phyloP scores from a whole-genome alignment of 2,797 vertebrate species.

The Crenichthys baileyi region DNA sequence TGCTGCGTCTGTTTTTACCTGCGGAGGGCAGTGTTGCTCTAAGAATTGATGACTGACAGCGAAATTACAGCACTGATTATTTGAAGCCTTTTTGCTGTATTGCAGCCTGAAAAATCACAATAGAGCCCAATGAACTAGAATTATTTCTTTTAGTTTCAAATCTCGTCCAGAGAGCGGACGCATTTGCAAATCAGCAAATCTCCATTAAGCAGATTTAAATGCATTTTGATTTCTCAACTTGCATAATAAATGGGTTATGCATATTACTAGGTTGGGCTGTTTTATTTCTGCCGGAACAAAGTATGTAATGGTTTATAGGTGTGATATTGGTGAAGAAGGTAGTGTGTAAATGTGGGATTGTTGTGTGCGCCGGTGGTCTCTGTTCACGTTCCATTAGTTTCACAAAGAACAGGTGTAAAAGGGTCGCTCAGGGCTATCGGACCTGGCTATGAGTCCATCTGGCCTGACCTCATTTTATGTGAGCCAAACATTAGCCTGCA shows the following conservation, averaged over 20 bases:
- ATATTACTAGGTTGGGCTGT: background rate
- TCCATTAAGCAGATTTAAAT: background rate
- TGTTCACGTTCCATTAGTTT: conserved; percentile 66
- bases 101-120: conserved; percentile 50
- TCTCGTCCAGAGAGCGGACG: conserved; percentile 12
- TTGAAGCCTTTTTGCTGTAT: conserved; percentile 58
- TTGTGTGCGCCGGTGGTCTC: conserved; percentile 8
- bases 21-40: conserved; percentile 81
- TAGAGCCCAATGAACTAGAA: conserved; percentile 45
- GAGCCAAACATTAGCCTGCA: conserved; percentile 45
- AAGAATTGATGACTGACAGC: conserved; percentile 36
- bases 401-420: conserved; percentile 66
- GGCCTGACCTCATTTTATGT: conserved; percentile 58
- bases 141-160: conserved; percentile 32
- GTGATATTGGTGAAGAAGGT: conserved; percentile 36
- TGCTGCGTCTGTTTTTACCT: conserved; percentile 45
- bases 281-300: background rate
- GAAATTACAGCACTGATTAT: conserved; percentile 49
- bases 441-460: conserved; percentile 55
- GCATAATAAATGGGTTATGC: background rate
- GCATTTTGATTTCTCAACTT: background rate
- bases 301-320: conserved; percentile 6
- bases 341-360: conserved; percentile 11
- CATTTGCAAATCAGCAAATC: background rate
- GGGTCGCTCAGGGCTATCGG: conserved; percentile 51